Evolutionary conservation across 92 coral and sea anemone genomes (phyloP).

Genomic region (Micromussa lordhowensis): DNA sequence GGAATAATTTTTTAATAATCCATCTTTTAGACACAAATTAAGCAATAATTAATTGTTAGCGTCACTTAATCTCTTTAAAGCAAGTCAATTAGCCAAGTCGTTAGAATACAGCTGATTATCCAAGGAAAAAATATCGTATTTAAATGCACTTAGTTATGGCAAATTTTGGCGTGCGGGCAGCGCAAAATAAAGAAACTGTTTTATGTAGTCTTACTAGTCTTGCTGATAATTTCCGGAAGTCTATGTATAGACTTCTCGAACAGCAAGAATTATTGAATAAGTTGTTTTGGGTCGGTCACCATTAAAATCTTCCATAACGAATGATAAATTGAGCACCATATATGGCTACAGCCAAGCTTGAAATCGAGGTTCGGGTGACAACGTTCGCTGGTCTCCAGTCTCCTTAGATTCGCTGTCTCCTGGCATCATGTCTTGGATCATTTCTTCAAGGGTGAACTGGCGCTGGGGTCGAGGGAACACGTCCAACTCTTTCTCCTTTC

Average conservation of each 20-base stretch:
- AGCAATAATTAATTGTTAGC: background rate
- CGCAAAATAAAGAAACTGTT: background rate
- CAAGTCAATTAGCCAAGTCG: background rate
- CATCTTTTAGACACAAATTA: background rate
- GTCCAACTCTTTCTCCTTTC: conserved; percentile 54
- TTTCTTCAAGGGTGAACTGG: conserved; percentile 70
- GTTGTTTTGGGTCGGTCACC: background rate
- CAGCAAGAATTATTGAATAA: background rate
- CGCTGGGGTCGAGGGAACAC: conserved; percentile 70
- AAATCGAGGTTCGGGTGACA: conserved; percentile 51
- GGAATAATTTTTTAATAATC: background rate
- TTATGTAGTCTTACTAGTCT: background rate
- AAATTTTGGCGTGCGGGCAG: background rate
- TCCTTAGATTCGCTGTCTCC: conserved; percentile 24
- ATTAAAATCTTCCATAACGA: background rate
- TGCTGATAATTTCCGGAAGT: background rate
- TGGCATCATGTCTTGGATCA: conserved; percentile 78
- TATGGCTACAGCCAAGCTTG: conserved; percentile 57
- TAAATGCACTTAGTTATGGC: background rate
- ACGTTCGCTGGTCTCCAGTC: conserved; percentile 22
- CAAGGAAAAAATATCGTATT: background rate
- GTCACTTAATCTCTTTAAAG: background rate
- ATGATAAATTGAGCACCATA: background rate
- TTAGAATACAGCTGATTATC: background rate
- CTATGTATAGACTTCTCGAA: background rate